phyloP scores from a whole-genome alignment of 2,797 vertebrate genomes.

The Gambelia wislizenii region DNA sequence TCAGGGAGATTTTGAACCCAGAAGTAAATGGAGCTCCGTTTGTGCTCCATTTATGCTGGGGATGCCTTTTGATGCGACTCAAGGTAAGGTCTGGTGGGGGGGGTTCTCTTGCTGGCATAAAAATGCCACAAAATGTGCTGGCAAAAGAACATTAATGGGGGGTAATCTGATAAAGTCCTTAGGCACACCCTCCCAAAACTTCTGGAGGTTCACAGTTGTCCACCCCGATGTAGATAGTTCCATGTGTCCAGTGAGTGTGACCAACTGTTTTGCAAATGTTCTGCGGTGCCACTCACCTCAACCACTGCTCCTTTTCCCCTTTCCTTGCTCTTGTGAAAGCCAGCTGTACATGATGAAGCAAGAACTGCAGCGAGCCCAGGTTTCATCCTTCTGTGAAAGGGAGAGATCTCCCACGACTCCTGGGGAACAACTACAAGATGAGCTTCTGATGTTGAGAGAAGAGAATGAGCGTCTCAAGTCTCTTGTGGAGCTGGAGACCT shows the following conservation, averaged over 20 bases:
- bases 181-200: too few relatives aligned
- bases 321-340: neutral
- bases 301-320: neutral
- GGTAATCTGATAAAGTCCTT: too few relatives aligned
- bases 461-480: slow-evolving; percentile 80
- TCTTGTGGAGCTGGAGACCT: slow-evolving; percentile 75
- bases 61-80: too few relatives aligned
- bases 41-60: too few relatives aligned
- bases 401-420: slow-evolving; percentile 69
- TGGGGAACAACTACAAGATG: slow-evolving; percentile 29
- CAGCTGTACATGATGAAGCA: slow-evolving; percentile 87
- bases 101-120: too few relatives aligned
- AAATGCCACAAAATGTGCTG: too few relatives aligned
- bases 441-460: slow-evolving; percentile 79
- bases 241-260: neutral
- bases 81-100: too few relatives aligned
- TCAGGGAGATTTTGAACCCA: too few relatives aligned
- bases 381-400: slow-evolving; percentile 79
- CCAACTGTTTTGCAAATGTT: neutral
- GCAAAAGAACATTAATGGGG: too few relatives aligned
- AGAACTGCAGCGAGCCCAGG: slow-evolving; percentile 81
- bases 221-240: neutral
- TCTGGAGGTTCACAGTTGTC: too few relatives aligned
- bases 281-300: too few relatives aligned
- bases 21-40: too few relatives aligned